Base-by-base conservation (phyloP, 2,888 invertebrate species). In the Drosophila koepferae region DNA sequence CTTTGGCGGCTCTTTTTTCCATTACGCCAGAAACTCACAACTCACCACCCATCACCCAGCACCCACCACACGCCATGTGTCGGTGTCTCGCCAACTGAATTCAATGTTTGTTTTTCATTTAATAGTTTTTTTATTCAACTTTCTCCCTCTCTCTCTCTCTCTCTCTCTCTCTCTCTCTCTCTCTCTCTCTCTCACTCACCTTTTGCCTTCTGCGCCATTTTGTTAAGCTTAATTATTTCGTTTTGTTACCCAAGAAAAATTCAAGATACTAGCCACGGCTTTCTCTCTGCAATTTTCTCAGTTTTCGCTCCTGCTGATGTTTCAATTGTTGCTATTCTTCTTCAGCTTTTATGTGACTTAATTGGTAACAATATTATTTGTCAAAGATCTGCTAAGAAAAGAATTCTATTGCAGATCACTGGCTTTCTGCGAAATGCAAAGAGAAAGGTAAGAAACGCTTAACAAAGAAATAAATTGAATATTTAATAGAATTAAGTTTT, bases 81-180 rank as follows among this genome's bases (percentile, higher is more conserved):
- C 36, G 43, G 69, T 14, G 55, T n/a, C 56, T 14, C 44, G 0
- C 38, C 59, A 63, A 59, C 36, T 44, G 78, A 71, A 82, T 85
- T 87, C 69, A 84, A 85, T 81, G 63, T 81, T 61, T 64, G 55
- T 73, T 69, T 69, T 71, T 59, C 70, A 73, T 61, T 74, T 72
- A 67, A 71, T 49, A 72, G 65, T 68, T 71, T 71, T 73, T 82
- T 41, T 49, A 23, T 49, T 74, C 36, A 68, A 31, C 61, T 31
- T 40, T 3, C 36, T 67, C 23, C 34, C 16, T 34, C 2, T 36
- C 18, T 53, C 14, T 4, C 51, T 41, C 12, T 34, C 31, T 34
- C n/a, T 1, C 18, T 18, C 4, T 67, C 23, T 38, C 16, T 34
- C 2, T 36, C 18, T 53, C 14, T 67, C 23, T 38, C 16, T 34